phyloP scores from a whole-genome alignment of 2,888 invertebrate species.

The Mechanitis mazaeus region DNA sequence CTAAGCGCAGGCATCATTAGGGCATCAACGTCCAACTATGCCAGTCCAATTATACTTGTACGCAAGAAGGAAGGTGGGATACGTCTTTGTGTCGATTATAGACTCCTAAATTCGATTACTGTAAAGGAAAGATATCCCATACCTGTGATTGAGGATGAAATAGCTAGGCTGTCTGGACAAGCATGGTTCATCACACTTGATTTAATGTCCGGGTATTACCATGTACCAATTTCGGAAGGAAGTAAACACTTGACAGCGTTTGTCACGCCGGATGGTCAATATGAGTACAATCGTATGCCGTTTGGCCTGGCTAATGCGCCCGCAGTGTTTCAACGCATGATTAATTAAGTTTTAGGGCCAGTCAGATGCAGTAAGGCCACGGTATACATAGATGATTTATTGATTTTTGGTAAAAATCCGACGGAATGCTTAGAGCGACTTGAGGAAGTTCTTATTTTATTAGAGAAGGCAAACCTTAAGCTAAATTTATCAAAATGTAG shows the following conservation, averaged over 20 bases:
- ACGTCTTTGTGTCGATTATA: no score
- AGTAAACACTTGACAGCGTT: background rate
- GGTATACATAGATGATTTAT: conserved; percentile 33
- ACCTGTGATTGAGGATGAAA: conserved; percentile 28
- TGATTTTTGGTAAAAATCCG: conserved; percentile 24
- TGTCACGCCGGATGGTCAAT: conserved; percentile 14
- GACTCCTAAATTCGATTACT: no score
- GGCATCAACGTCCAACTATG: no score
- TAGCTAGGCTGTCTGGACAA: conserved; percentile 26
- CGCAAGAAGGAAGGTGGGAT: no score
- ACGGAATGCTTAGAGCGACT: conserved; percentile 30
- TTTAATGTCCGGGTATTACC: conserved; percentile 29
- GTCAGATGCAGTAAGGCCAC: conserved; percentile 22
- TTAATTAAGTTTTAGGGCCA: conserved; percentile 19
- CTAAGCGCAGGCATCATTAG: conserved; percentile 27
- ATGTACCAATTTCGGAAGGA: conserved; percentile 24
- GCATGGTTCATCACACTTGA: conserved; percentile 24
- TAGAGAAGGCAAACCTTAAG: conserved; percentile 14
- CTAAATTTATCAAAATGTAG: conserved; percentile 34
- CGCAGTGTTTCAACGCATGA: conserved; percentile 23
- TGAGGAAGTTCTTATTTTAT: conserved; percentile 29
- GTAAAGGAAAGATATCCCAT: no score
- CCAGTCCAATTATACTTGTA: no score
- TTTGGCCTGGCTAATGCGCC: conserved; percentile 29
- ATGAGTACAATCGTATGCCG: conserved; percentile 28